Base-by-base conservation (phyloP, 2,113 vertebrate species). In the Melanostigma gelatinosum region DNA sequence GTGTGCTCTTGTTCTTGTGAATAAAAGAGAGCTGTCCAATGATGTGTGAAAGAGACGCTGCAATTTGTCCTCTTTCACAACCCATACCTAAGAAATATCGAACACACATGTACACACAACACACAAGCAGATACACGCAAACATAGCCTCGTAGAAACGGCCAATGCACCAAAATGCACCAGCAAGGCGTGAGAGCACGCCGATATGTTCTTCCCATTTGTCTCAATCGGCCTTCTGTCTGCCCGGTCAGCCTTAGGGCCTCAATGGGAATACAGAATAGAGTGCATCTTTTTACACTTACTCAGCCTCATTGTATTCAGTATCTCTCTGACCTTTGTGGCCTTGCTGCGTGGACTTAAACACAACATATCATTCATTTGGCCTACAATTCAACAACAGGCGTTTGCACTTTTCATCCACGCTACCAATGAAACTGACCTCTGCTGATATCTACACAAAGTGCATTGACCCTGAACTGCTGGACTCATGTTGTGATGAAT, bases 281-380 rank as follows among this genome's bases (percentile, higher is more conserved):
- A 92, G 85, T 89, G 89, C 83, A 87, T 89, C 80, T 88, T 90
- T 91, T 92, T 90, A 88, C 89, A 91, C 88, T 91, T 89, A 82
- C 81, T 84, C 84, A 88, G 87, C 78, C 83, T 80, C 70, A 80
- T 80, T 86, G 78, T 90, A 68, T 73, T 89, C 80, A 61, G 79
- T 80, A 44, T 85, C 74, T 40, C 71, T 42, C 46, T 90, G 91
- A 92, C 89, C 90, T 83, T 32, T 70, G 72, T 82, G 85, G 83
- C 88, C 90, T 90, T 84, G 85, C 78, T 75, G 77, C 63, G 79
- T 82, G 67, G 68, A 72, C 82, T 72, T 58, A 42, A 34, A 88
- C 78, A 72, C 82, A 66, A 57, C 55, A 13, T 71, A 65, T 78
- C 80, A 87, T 81, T 82, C 64, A 80, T n/a, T 57, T 11, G n/a